Evolutionary conservation across 2,888 invertebrate genomes (phyloP), one percentile per base, ranked within the genome.

Genomic region (Rhamnusium bicolor): DNA sequence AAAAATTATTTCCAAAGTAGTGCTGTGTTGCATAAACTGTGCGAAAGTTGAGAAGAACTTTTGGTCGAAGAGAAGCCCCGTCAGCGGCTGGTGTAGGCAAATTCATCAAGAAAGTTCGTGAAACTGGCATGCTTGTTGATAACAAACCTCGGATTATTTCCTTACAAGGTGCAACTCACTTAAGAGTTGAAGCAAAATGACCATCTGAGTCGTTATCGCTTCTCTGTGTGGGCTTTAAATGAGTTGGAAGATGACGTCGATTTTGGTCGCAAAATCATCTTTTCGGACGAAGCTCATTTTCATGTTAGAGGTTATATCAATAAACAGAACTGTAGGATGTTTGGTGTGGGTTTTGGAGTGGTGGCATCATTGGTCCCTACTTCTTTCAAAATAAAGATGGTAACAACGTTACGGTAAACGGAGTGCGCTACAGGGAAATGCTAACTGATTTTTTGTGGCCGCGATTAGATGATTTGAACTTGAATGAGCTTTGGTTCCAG

Each of bases 321-420:
- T 14, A 54, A 54, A 21, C 54, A 54, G 19, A 54, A 54, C 24
- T 54, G 24, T 10, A 3, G 53, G 7, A 53, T 54, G 21, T 54
- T 0, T 24, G 54, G n/a, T n/a, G n/a, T 66, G 71, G 47, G 14
- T 40, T 71, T 71, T 71, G 62, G 54, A 29, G 29, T 65, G 40
- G 67, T 58, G 60, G 66, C 58, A 67, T 71, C 29, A 71, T 71
- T 67, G 71, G 8, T 32, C 29, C 29, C 29, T 32, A 32, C 29
- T 32, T 32, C 8, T 32, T 32, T 32, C 29, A 7, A 71, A 67
- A 68, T 67, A 24, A 66, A 68, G 56, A 21, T 24, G 54, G 66
- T 46, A 72, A 72, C 58, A 47, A 14, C 40, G 51, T 72, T 24
- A 72, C 68, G 46, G 54, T 69, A 19, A 69, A 72, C 40, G 68